Conservation (phyloP, 2,888 invertebrate species). For the Maniola hyperantus region DNA sequence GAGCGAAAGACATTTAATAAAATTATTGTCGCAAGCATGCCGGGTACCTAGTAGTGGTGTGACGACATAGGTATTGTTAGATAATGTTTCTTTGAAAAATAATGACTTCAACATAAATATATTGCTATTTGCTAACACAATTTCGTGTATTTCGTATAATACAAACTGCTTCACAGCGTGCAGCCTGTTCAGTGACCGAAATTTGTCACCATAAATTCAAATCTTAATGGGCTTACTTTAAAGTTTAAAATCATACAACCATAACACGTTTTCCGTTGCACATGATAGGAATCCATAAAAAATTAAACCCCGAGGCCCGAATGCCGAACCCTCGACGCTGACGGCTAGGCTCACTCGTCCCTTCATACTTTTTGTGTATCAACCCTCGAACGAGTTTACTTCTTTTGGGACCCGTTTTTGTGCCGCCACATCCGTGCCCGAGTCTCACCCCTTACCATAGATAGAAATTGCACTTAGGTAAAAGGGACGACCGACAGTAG, state of each 20-base stretch:
- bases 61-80: no score
- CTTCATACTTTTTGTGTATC: constrained; percentile 67
- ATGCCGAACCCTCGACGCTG: constrained; percentile 52
- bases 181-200: constrained; percentile 20
- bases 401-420: constrained; percentile 47
- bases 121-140: constrained; percentile 23
- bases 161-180: constrained; percentile 35
- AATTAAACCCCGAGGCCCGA: constrained; percentile 60
- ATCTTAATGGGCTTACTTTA: background rate
- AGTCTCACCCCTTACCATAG: constrained; percentile 38
- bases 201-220: background rate
- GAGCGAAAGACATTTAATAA: no score
- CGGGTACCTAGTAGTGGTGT: no score
- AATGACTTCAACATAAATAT: constrained; percentile 21
- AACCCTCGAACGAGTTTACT: constrained; percentile 40
- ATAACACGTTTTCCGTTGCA: constrained; percentile 17
- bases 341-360: constrained; percentile 48
- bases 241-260: constrained; percentile 7
- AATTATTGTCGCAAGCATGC: no score
- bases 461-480: constrained; percentile 29
- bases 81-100: constrained; percentile 1
- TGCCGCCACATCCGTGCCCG: constrained; percentile 36
- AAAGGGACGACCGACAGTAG: constrained; percentile 27
- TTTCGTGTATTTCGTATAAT: constrained; percentile 15
- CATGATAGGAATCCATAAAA: constrained; percentile 59